Evolutionary conservation across 2,797 vertebrate species (phyloP), one percentile per base, ranked within the genome.

Genomic region (Otolemur crassicaudatus): DNA sequence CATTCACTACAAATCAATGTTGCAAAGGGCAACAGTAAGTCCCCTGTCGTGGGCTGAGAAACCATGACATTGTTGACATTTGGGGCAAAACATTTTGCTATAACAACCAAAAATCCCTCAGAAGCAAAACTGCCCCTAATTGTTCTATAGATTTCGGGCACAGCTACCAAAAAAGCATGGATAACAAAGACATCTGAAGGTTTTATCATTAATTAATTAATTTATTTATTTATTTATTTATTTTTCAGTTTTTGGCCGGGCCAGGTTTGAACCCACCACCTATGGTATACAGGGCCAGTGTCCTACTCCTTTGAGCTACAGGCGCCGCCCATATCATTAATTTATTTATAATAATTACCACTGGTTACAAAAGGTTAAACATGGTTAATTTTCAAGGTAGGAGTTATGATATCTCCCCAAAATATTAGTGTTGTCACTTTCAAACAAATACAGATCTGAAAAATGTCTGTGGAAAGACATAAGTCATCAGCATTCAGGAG

Each of bases 401-500:
- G 17, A 69, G 4, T 76, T 27, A 40, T 25, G 23, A 56, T 65
- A 90, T 63, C 5, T 13, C 8, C 67, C 23, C n/a, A 89, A 89
- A 90, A 90, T 53, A 94, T n/a, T 60, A 72, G 10, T 70, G 40
- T 19, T 75, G 3, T 69, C 70, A 84, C 37, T 43, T 89, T 91
- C 12, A 80, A 88, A 76, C 60, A 92, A 88, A 63, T 75, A 76
- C 69, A 75, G 31, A 94, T 23, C n/a, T 94, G 23, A 79, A 86
- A 87, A 79, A 20, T 0, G 16, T 94, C 63, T 58, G 0, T 31
- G 79, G 7, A 31, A 92, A 90, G 67, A 40, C 7, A 40, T 6
- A 63, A 63, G 31, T 49, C 49, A 87, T 61, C 17, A 81, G 19
- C 37, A 75, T 5, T 40, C 14, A 37, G 7, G 5, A 77, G 19